Evolutionary conservation across 2,888 invertebrate genomes (phyloP).

Genomic region (Rotaria sp.): DNA sequence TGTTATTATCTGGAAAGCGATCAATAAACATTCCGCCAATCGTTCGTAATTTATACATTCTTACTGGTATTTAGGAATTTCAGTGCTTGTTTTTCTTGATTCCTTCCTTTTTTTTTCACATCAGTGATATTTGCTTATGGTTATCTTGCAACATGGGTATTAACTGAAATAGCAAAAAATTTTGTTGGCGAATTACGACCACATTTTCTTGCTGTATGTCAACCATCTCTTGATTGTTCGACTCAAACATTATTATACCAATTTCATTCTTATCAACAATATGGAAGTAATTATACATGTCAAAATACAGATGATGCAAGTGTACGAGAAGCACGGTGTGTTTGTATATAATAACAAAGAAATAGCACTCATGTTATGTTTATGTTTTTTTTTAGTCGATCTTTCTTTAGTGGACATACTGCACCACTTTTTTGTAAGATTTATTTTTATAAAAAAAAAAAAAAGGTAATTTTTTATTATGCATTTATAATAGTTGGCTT

Average conservation of each 20-base stretch:
- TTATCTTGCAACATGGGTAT: slow-evolving; percentile 34
- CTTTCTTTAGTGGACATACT: slow-evolving; percentile 25
- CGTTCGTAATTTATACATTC: slow-evolving; percentile 35
- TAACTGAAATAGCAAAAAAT: slow-evolving; percentile 39
- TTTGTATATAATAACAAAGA: background rate
- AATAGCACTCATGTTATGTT: too few species aligned
- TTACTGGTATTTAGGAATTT: background rate
- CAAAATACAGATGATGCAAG: background rate
- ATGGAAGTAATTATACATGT: background rate
- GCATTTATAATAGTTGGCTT: background rate
- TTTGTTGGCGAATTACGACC: slow-evolving; percentile 40
- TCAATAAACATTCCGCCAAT: background rate
- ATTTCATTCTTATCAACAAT: background rate
- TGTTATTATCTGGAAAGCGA: slow-evolving; percentile 19
- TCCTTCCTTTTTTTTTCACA: too few species aligned
- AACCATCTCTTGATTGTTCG: slow-evolving; percentile 23
- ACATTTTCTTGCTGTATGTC: slow-evolving; percentile 41
- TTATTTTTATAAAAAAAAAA: too few species aligned
- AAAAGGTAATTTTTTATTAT: too few species aligned
- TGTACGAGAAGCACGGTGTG: slow-evolving; percentile 23
- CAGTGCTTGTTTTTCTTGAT: too few species aligned
- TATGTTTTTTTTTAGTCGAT: background rate
- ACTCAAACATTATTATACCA: background rate
- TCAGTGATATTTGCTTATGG: slow-evolving; percentile 36
- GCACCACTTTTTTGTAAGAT: background rate